phyloP scores from a whole-genome alignment of 2,888 invertebrate species.

The Perdita meconis region DNA sequence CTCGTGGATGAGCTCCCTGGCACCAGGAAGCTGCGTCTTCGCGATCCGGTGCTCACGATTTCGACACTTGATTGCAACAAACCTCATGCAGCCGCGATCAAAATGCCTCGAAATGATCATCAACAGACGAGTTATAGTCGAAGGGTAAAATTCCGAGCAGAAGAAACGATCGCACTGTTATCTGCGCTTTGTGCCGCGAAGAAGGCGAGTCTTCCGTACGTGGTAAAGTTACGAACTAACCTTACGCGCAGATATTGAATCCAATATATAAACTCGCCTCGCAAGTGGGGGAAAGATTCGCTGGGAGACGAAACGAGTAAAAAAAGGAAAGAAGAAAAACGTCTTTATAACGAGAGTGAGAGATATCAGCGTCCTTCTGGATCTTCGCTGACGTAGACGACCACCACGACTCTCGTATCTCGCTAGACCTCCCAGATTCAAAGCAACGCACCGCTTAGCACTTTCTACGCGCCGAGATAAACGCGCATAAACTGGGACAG shows the following conservation, averaged over 20 bases:
- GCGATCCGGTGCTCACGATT: slow-evolving; percentile 42
- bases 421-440: slow-evolving; percentile 20
- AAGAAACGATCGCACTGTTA: neutral
- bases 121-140: slow-evolving; percentile 52
- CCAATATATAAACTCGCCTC: slow-evolving; percentile 68
- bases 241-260: slow-evolving; percentile 13
- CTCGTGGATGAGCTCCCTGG: slow-evolving; percentile 23
- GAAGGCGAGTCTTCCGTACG: slow-evolving; percentile 2
- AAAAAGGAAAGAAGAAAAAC: slow-evolving; percentile 15
- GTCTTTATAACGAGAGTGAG: slow-evolving; percentile 28
- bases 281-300: slow-evolving; percentile 32
- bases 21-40: slow-evolving; percentile 12
- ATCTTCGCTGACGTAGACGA: slow-evolving; percentile 47
- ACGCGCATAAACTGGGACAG: neutral
- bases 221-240: slow-evolving; percentile 40
- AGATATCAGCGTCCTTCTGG: slow-evolving; percentile 56
- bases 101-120: slow-evolving; percentile 67
- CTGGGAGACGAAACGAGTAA: slow-evolving; percentile 10
- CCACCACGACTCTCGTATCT: slow-evolving; percentile 64
- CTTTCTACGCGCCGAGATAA: slow-evolving; percentile 17
- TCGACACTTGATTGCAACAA: slow-evolving; percentile 54
- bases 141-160: no score
- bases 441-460: slow-evolving; percentile 2
- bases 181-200: neutral
- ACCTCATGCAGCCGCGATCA: slow-evolving; percentile 70